phyloP scores from a whole-genome alignment of 2,797 vertebrate genomes.

The Sylvia borin region DNA sequence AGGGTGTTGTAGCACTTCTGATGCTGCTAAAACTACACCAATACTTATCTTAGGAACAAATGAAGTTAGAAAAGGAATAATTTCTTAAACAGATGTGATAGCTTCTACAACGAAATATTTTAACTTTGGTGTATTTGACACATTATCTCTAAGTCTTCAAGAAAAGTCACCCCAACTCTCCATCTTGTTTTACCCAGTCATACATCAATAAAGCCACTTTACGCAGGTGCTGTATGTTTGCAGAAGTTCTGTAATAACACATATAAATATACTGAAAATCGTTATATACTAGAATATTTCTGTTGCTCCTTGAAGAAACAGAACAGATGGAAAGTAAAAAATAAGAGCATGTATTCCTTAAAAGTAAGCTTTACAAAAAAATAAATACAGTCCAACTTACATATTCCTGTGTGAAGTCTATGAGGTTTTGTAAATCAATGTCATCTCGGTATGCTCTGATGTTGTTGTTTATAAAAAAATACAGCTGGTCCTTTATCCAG shows the following conservation, averaged over 20 bases:
- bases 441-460: conserved; percentile 97
- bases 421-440: conserved; percentile 98
- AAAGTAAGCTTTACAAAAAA: conserved; percentile 1
- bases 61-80: not conserved
- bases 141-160: not conserved
- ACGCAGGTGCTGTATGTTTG: not conserved
- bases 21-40: not conserved
- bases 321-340: not conserved
- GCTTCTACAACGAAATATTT: not conserved
- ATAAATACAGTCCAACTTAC: conserved; percentile 79
- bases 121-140: not conserved
- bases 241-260: not conserved
- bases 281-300: not conserved
- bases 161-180: not conserved
- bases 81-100: not conserved
- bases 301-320: not conserved
- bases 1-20: not conserved
- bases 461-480: conserved; percentile 99
- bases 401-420: conserved; percentile 99
- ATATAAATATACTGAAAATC: not conserved
- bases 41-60: not conserved
- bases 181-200: not conserved
- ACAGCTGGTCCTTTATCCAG: conserved; percentile 99
- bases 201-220: not conserved
- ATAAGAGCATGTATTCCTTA: not conserved